phyloP scores from a whole-genome alignment of 2,888 invertebrate genomes.

The Disparrhopalites patrizii region DNA sequence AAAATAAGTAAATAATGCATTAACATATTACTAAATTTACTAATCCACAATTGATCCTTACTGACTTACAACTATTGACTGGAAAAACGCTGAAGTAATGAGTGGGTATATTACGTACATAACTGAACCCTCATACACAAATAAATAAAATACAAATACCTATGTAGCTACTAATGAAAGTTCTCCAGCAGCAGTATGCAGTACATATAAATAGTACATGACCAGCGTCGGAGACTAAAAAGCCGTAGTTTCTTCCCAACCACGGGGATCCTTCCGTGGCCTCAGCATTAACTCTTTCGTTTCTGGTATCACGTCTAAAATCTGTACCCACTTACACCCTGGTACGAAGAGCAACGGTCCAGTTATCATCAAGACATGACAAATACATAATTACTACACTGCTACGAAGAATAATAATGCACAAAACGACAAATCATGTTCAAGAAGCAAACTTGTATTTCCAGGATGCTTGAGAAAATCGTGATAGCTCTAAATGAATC shows the following conservation, averaged over 20 bases:
- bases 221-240: conserved; percentile 1
- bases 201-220: too few species aligned
- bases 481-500: not conserved
- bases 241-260: conserved; percentile 11
- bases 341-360: conserved; percentile 6
- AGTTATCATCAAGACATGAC: not conserved
- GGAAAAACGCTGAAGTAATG: too few species aligned
- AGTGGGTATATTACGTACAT: too few species aligned
- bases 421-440: not conserved
- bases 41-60: too few species aligned
- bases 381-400: not conserved
- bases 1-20: too few species aligned
- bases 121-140: too few species aligned
- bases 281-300: not conserved
- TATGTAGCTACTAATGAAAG: not conserved
- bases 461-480: too few species aligned
- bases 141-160: not conserved
- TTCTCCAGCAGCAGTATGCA: not conserved
- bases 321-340: conserved; percentile 7
- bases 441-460: too few species aligned
- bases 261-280: not conserved
- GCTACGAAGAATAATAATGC: not conserved
- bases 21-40: too few species aligned
- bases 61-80: too few species aligned
- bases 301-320: conserved; percentile 14